Evolutionary conservation across 2,797 vertebrate species (phyloP).

Genomic region (Chromobotia macracanthus): DNA sequence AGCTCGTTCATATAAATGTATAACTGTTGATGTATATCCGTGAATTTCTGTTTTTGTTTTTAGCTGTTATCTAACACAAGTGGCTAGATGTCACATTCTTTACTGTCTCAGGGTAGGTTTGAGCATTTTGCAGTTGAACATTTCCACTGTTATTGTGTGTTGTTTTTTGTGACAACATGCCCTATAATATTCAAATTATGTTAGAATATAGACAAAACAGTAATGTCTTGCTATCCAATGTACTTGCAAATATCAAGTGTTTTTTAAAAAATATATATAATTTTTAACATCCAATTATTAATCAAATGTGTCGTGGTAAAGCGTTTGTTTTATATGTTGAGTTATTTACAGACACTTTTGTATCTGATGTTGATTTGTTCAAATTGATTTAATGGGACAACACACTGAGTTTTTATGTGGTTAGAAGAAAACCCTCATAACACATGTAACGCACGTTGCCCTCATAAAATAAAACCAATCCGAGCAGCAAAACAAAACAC

Average conservation of each 20-base stretch:
- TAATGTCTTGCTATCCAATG: not conserved
- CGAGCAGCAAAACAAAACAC: not conserved
- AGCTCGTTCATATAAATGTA: not conserved
- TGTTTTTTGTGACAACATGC: not conserved
- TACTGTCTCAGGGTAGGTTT: not conserved
- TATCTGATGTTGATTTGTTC: not conserved
- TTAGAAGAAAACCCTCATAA: not conserved
- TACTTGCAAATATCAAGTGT: not conserved
- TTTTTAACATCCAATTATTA: not conserved
- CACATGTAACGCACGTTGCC: no score
- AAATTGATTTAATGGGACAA: not conserved
- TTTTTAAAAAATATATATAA: no score
- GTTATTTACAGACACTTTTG: no score
- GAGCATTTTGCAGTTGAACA: no score
- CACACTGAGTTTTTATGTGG: not conserved
- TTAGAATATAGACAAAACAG: not conserved
- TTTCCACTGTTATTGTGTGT: not conserved
- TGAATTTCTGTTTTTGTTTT: no score
- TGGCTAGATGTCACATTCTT: not conserved
- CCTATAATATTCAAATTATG: no score
- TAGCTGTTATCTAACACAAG: not conserved
- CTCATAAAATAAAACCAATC: not conserved
- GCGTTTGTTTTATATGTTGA: no score
- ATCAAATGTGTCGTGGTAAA: no score
- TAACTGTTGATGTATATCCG: no score